phyloP scores from a whole-genome alignment of 2,113 vertebrate genomes.

The Podarcis cretensis region DNA sequence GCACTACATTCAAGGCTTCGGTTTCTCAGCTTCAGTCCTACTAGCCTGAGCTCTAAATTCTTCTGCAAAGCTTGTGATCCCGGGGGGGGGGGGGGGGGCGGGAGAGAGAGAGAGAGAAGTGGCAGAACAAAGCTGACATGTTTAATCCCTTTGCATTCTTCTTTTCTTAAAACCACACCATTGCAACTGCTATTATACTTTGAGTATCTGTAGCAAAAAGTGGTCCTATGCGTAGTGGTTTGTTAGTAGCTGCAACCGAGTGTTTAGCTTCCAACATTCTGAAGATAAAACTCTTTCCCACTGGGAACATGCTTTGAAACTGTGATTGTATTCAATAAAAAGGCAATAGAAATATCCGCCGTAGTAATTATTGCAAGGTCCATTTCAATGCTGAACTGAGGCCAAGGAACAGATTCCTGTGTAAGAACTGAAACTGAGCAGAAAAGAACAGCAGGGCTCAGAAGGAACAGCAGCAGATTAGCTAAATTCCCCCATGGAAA shows the following conservation, averaged over 20 bases:
- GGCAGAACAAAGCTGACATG: conserved; percentile 5
- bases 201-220: not conserved
- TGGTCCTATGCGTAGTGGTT: not conserved
- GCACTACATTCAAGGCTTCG: not conserved
- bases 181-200: not conserved
- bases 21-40: not conserved
- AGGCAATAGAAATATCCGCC: conserved; percentile 32
- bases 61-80: not conserved
- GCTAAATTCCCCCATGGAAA: conserved; percentile 7
- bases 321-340: conserved; percentile 14
- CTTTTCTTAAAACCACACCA: not conserved
- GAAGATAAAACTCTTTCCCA: conserved; percentile 8
- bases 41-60: not conserved
- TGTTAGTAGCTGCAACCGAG: not conserved
- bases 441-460: conserved; percentile 39
- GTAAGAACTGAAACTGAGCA: conserved; percentile 35
- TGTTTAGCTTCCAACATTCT: fast-evolving
- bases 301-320: not conserved
- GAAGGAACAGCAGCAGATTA: conserved; percentile 23
- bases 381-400: conserved; percentile 25
- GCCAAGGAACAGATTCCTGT: conserved; percentile 62
- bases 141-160: conserved; percentile 3
- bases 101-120: not conserved
- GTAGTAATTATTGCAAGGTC: conserved; percentile 39
- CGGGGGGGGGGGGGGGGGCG: too few species aligned